Evolutionary conservation across 2,797 vertebrate genomes (phyloP), one percentile per base, ranked within the genome.

Genomic region (Pseudochromis fuscus): DNA sequence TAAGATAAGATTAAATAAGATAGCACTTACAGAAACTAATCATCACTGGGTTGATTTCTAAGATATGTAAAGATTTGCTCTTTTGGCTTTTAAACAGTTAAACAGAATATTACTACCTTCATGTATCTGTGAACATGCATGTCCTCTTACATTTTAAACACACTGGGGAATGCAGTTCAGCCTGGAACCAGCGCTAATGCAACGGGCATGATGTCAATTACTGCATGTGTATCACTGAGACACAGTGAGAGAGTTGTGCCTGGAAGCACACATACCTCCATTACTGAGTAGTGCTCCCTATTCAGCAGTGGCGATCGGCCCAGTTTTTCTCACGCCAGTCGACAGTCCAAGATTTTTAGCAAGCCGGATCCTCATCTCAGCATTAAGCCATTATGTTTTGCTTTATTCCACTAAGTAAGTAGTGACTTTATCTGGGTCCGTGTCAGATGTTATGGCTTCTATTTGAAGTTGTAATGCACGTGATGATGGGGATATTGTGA

Each of bases 121-220:
- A 16, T 25, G 3, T 33, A 12, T 48, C 18, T 15, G 24, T 3
- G 8, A 70, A 50, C 23, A 18, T 23, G 24, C 37, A n/a, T 42
- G 3, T 24, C 58, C 2, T 55, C 25, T 52, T 24, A 37, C 24
- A 38, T 75, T 57, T 53, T 16, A 62, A 42, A 49, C 53, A 67
- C 30, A 57, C 30, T 45, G 19, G 68, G 70, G 72, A 83, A 89
- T 82, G 72, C 57, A 63, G 62, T 52, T 23, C 18, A 7, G 37
- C 46, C 56, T 44, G 65, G 45, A 71, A 44, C 51, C 80, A 64
- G 49, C 5, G 6, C 73, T 91, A 92, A 92, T 89, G 69, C 58
- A 84, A 31, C 31, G 60, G 21, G 87, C 88, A 79, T 93, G 92
- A 92, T 90, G 65, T 75, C 82, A 86, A 91, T 88, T 88, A 91